Conservation (phyloP, 2,113 vertebrate species). For the Gopherus flavomarginatus region DNA sequence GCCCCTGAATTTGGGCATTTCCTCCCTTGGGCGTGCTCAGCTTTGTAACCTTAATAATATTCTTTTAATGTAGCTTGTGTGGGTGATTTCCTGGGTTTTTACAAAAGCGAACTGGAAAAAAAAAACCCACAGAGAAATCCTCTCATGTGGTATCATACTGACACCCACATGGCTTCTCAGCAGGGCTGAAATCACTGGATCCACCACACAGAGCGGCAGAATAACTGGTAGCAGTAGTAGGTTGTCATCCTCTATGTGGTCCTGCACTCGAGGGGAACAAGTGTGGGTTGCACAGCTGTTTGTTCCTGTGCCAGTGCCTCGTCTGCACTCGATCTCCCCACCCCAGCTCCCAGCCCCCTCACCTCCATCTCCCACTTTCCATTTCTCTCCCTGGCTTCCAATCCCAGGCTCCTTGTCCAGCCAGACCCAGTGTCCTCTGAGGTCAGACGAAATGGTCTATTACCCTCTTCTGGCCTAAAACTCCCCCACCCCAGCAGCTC, state of each 20-base stretch:
- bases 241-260: background rate
- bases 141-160: background rate
- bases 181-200: background rate
- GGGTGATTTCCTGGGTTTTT: background rate
- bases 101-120: background rate
- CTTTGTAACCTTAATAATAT: background rate
- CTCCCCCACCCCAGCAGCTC: background rate
- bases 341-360: too few species aligned
- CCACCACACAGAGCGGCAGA: too few species aligned
- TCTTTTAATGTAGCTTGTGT: background rate
- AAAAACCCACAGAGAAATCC: too few species aligned
- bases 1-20: background rate
- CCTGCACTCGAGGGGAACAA: background rate
- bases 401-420: background rate
- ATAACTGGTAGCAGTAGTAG: background rate
- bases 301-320: background rate
- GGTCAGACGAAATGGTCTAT: background rate
- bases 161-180: background rate
- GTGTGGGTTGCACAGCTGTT: background rate
- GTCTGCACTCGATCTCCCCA: too few species aligned
- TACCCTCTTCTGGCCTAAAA: too few species aligned
- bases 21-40: background rate
- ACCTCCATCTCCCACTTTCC: background rate
- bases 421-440: background rate
- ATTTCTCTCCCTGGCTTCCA: background rate